Evolutionary conservation across 1,140 invertebrate species (phyloP), one percentile per base, ranked within the genome.

Genomic region (Leptoteleia sp.): DNA sequence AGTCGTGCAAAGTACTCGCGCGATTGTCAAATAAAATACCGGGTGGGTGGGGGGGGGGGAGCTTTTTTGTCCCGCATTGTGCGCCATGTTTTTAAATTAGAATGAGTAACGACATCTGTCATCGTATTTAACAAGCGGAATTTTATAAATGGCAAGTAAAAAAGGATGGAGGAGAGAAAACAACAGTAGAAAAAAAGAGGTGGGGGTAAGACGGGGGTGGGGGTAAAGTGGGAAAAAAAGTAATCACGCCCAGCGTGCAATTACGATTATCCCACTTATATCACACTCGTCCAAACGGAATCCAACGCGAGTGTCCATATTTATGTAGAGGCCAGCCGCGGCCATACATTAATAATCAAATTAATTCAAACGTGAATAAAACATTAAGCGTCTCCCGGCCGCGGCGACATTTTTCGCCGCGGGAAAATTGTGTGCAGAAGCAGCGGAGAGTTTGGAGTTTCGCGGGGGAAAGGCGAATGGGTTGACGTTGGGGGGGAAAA

Each of bases 21-120:
- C 37, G 48, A 55, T 55, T 48, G 68, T 64, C 57, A 29, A 64
- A 62, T 72, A 62, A 72, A 62, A 33, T 64, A 64, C 0, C 12
- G 16, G 0, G 27, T 0, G n/a, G n/a, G n/a, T n/a, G n/a, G n/a
- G n/a, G n/a, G n/a, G n/a, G n/a, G n/a, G n/a, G n/a, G n/a, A 47
- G 22, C 22, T 3, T 55, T 72, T 70, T 70, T 37, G 27, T 40
- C 11, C 25, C 19, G 22, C 67, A 35, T 72, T 54, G 54, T 52
- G 17, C 0, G 6, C 1, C 15, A 4, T 11, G 45, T 37, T 72
- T 71, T 62, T 72, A 27, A 72, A 47, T 62, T 40, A 7, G 27
- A 42, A 61, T 72, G 57, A 72, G n/a, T 42, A 35, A 62, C 67
- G 67, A 62, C 16, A 16, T 71, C 61, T 71, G 54, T 71, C 67